Conservation (phyloP, 2,888 invertebrate species). For the Notodonta dromedarius region DNA sequence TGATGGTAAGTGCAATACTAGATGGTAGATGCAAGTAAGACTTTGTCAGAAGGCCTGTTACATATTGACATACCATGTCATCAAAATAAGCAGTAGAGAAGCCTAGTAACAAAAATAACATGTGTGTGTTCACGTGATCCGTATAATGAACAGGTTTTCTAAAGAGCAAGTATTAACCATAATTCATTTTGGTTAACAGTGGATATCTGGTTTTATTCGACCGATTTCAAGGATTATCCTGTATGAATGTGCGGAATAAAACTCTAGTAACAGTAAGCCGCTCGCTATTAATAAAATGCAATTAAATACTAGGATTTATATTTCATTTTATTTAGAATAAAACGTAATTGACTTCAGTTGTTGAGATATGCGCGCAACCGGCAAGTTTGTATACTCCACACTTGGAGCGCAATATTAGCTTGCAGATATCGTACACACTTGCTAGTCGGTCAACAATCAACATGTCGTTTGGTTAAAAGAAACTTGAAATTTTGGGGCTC, state of each 20-base stretch:
- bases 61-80: too few relatives aligned
- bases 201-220: neutral
- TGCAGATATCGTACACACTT: too few relatives aligned
- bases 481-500: too few relatives aligned
- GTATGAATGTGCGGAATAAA: neutral
- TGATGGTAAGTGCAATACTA: neutral
- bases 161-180: neutral
- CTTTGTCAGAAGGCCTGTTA: too few relatives aligned
- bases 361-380: too few relatives aligned
- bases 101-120: neutral
- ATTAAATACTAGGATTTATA: conserved; percentile 1
- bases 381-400: too few relatives aligned
- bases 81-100: neutral
- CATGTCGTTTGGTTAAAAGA: too few relatives aligned
- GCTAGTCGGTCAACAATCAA: too few relatives aligned
- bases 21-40: too few relatives aligned
- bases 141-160: neutral
- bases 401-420: too few relatives aligned
- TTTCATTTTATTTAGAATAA: neutral
- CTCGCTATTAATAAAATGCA: neutral
- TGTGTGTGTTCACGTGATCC: too few relatives aligned
- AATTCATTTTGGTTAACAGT: neutral
- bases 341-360: neutral
- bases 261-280: neutral
- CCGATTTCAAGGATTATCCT: neutral